These are phyloP conservation scores for Alexandromys fortis DNA, from an alignment of 2,113 vertebrate genomes.

Conservation along the genomic window DNA sequence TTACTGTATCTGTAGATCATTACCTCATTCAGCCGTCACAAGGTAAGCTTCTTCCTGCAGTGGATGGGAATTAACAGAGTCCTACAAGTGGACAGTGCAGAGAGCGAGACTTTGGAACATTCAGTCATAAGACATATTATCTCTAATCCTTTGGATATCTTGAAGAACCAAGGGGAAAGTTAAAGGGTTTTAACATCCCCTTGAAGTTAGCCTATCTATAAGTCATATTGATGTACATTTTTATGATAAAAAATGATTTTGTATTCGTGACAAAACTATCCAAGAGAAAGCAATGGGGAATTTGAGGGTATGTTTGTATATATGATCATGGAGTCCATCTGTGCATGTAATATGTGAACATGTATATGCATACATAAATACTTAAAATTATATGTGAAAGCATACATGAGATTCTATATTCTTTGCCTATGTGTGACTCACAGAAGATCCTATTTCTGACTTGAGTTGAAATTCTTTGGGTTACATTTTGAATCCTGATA, in stretches of 20 bases:
- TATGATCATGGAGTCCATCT: not conserved
- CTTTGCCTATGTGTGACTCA: conserved; percentile 45
- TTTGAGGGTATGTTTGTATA: not conserved
- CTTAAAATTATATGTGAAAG: not conserved
- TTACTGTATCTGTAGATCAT: not conserved
- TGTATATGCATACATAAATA: not conserved
- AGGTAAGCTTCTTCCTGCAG: not conserved
- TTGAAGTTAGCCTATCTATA: conserved; percentile 7
- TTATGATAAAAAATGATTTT: not conserved
- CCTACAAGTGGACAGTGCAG: not conserved
- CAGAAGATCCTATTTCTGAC: conserved; percentile 53
- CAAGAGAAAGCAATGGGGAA: not conserved
- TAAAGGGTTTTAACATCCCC: not conserved
- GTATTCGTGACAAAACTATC: not conserved
- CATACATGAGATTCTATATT: not conserved
- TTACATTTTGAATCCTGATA: conserved; percentile 66
- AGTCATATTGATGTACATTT: conserved; percentile 23
- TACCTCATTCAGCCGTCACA: not conserved
- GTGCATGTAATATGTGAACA: not conserved
- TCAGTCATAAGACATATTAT: not conserved
- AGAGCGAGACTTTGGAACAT: not conserved
- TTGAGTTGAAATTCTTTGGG: conserved; percentile 49
- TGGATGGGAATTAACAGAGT: not conserved
- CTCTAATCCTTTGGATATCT: conserved; percentile 23
- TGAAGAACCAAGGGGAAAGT: not conserved